Conservation (phyloP, 2,888 invertebrate genomes). For the Phlogophora meticulosa region DNA sequence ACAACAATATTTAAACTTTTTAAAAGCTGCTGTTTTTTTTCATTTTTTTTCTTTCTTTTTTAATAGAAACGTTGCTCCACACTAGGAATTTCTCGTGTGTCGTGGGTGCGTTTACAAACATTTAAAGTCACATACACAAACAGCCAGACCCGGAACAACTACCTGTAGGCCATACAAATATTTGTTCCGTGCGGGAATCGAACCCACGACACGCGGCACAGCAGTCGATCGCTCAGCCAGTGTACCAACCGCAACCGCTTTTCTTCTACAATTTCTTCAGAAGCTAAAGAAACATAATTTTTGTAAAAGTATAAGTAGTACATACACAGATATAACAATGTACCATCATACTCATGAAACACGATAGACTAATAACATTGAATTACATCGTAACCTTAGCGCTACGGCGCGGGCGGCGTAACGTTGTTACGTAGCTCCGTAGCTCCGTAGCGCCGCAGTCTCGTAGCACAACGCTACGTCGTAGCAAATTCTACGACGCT, state of each 20-base stretch:
- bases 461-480: constrained; percentile 30
- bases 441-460: constrained; percentile 21
- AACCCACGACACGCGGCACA: no score
- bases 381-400: constrained; percentile 54
- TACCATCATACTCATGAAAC: constrained; percentile 53
- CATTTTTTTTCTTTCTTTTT: no score
- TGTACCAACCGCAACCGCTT: no score
- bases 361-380: constrained; percentile 60
- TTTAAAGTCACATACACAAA: no score
- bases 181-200: no score
- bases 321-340: constrained; percentile 39
- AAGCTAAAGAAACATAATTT: not conserved
- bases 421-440: constrained; percentile 45
- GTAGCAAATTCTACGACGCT: constrained; percentile 41
- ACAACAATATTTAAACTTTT: not conserved
- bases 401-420: constrained; percentile 36
- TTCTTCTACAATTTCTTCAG: not conserved
- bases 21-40: not conserved
- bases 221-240: no score
- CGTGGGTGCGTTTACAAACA: no score
- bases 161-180: no score
- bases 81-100: no score
- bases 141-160: no score
- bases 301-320: not conserved
- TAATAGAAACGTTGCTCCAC: no score